These are phyloP conservation scores for Salmo trutta DNA, from an alignment of 2,797 vertebrate species.

Conservation along the genomic window DNA sequence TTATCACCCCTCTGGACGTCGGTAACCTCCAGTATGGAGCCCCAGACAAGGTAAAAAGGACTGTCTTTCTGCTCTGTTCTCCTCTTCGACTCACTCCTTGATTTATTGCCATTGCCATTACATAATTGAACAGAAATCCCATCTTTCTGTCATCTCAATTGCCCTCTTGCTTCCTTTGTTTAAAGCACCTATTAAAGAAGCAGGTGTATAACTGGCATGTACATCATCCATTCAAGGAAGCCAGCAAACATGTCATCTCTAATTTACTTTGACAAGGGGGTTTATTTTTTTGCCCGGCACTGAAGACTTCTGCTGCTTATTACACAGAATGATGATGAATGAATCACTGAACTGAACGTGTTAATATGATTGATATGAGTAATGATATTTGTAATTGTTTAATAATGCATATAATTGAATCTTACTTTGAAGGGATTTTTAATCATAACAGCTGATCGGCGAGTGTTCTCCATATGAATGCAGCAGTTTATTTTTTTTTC, in stretches of 20 bases:
- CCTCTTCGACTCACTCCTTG: neutral
- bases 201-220: neutral
- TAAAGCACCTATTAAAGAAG: neutral
- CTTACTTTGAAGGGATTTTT: neutral
- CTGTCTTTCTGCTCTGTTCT: neutral
- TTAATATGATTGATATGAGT: neutral
- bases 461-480: neutral
- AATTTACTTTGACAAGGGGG: neutral
- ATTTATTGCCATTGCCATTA: neutral
- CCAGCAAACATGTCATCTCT: neutral
- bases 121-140: neutral
- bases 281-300: neutral
- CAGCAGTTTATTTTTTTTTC: neutral
- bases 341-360: neutral
- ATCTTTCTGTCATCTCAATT: neutral
- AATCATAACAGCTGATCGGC: neutral
- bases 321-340: neutral
- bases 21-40: conserved; percentile 95
- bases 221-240: neutral
- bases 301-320: neutral
- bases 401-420: neutral
- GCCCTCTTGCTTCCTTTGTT: neutral
- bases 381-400: neutral
- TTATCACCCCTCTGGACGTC: conserved; percentile 98
- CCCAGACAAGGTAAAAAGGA: conserved; percentile 90